Base-by-base conservation (phyloP, 2,888 invertebrate genomes). In the Onchidella celtica region DNA sequence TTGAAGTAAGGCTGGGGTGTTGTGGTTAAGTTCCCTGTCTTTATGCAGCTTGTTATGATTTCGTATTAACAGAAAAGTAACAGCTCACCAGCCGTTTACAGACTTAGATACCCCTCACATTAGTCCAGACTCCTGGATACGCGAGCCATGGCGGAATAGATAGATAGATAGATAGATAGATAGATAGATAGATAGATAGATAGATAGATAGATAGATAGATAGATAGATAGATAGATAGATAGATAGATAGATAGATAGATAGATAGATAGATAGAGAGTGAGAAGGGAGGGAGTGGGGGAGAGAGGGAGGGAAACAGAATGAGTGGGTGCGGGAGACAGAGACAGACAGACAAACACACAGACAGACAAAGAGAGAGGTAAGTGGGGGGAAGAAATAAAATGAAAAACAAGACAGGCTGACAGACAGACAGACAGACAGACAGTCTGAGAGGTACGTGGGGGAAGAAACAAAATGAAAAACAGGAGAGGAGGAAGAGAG, bases 401-500 rank as follows among this genome's bases (percentile, higher is more conserved):
- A 9, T 4, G 38, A 69, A 27, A 40, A 38, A 36, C n/a, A 38
- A 27, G 27, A n/a, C 14, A 32, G 29, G 68, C 17, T n/a, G n/a
- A 40, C n/a, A 69, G 27, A 69, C 21, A 69, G n/a, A 38, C 11
- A 69, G 27, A 69, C n/a, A 34, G n/a, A 38, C n/a, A 40, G 34
- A 69, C 14, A 38, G n/a, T 38, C n/a, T 38, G 27, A 68, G 11
- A 32, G 24, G n/a, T 36, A 36, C 3, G 24, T 3, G 14, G 11
- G 24, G 2, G 14, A 38, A 69, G 40, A 40, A n/a, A 69, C n/a
- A 69, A 27, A 17, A 9, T 4, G 38, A 69, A 27, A 40, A 38
- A 36, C n/a, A 38, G 40, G 27, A n/a, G 29, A 32, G 29, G 68
- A 27, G 29, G n/a, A 32, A 68, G 34, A 68, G 34, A 61, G 63